Base-by-base conservation (phyloP, 2,888 invertebrate species). In the Geophilus truncorum region DNA sequence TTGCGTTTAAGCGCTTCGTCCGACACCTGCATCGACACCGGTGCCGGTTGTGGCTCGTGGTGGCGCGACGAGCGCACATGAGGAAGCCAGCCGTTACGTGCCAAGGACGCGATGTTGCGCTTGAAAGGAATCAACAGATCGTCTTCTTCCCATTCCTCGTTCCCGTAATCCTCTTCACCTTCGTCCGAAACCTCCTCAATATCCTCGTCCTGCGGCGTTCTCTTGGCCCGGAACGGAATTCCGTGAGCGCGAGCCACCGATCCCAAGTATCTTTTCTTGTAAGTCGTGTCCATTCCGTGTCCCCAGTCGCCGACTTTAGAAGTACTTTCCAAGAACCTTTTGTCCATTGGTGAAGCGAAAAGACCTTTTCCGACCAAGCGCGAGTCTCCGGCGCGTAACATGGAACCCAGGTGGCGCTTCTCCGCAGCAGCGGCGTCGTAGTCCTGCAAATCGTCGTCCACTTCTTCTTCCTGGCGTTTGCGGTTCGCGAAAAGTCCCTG, bases 11-110 rank as follows among this genome's bases (percentile, higher is more conserved):
- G 28, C 10, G 15, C 30, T 6, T 28, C 62, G 4, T 62, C 62
- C 9, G 23, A 25, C 10, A 12, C 23, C 3, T 7, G 25, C 7
- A 1, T 7, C 1, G 25, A 2, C 25, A 9, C 7, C n/a, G n/a
- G n/a, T n/a, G n/a, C n/a, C n/a, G n/a, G n/a, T n/a, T n/a, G n/a
- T 25, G 62, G 2, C 4, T 32, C 79, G 23, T 45, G 79, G 23
- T 23, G 28, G 23, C 79, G 28, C 23, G 21, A 32, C 5, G 79
- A 57, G n/a, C 79, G 79, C n/a, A 28, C 18, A 10, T 79, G 51
- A 15, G 80, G 80, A 9, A 80, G 45, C 80, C 80, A 80, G 5
- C 80, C 80, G 18, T 30, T 25, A n/a, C 80, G 76, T 28, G 77
- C 80, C 18, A 80, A 6, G 6, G 80, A 77, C 10, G 51, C 80